Percentiles rank a stretch among this genome's conserved stretches.
phyloP scores from a whole-genome alignment of 1,140 invertebrate genomes.

The Araneus ventricosus region DNA sequence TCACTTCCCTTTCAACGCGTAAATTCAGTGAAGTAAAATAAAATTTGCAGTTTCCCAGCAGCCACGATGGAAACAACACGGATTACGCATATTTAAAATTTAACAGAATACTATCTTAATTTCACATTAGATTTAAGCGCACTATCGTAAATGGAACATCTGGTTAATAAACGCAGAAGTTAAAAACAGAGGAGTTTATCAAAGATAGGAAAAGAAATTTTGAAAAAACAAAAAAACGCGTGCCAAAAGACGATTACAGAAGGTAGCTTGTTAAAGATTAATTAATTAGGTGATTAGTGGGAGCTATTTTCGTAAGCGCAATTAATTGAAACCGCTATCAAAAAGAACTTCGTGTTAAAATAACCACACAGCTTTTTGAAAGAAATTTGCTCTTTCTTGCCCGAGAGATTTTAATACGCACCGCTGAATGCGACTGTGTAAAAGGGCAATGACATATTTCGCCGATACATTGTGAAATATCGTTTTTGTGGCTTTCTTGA shows the following conservation, averaged over 20 bases:
- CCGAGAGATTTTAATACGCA: too few species aligned
- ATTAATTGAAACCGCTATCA: neutral
- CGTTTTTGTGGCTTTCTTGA: too few species aligned
- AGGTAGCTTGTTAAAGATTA: slow-evolving; percentile 11
- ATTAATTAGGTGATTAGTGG: neutral
- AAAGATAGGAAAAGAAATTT: neutral
- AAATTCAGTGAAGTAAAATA: neutral
- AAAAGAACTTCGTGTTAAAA: neutral
- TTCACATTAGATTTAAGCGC: neutral
- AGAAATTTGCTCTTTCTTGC: too few species aligned
- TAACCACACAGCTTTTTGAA: too few species aligned
- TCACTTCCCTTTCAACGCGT: neutral
- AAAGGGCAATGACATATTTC: too few species aligned
- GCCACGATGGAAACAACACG: neutral
- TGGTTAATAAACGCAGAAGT: neutral
- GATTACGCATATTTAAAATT: neutral
- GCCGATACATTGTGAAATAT: too few species aligned
- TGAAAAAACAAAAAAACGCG: neutral
- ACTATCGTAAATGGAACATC: slow-evolving; percentile 6
- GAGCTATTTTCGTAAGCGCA: neutral
- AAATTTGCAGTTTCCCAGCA: neutral
- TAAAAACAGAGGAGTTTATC: neutral
- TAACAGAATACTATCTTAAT: neutral
- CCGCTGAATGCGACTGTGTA: too few species aligned
- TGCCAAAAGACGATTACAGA: neutral